phyloP scores from a whole-genome alignment of 2,888 invertebrate species.

The Glaucopsyche alexis region DNA sequence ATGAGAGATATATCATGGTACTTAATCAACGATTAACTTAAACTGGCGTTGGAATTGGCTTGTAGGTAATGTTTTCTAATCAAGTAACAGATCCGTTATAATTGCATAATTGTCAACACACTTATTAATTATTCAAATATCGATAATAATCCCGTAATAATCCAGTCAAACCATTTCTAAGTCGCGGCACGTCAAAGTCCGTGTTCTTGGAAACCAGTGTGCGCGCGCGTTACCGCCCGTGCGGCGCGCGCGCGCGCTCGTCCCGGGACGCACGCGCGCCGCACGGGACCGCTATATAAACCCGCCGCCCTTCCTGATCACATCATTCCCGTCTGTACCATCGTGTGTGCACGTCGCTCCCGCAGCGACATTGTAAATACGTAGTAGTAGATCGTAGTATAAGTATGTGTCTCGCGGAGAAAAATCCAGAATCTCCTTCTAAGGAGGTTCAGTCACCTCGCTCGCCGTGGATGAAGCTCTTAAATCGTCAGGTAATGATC shows the following conservation, averaged over 20 bases:
- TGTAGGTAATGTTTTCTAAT: not conserved
- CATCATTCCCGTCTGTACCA: constrained; percentile 71
- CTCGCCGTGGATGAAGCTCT: constrained; percentile 79
- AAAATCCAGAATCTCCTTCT: constrained; percentile 65
- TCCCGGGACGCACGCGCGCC: constrained; percentile 51
- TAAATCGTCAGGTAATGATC: constrained; percentile 77
- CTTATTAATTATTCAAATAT: constrained; percentile 12
- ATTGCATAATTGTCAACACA: constrained; percentile 6
- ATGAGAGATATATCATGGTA: too few species aligned
- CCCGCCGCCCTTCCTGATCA: constrained; percentile 68
- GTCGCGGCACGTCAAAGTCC: constrained; percentile 71
- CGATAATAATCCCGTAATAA: constrained; percentile 18
- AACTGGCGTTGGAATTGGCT: too few species aligned
- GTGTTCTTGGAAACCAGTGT: constrained; percentile 69
- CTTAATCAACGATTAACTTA: too few species aligned
- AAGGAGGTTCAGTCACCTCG: constrained; percentile 70
- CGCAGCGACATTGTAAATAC: constrained; percentile 66
- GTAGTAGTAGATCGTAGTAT: constrained; percentile 63
- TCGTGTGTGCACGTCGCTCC: constrained; percentile 64
- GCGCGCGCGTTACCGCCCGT: constrained; percentile 71
- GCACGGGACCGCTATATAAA: constrained; percentile 62
- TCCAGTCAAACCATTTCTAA: constrained; percentile 40
- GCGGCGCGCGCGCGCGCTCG: constrained; percentile 60
- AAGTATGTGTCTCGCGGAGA: constrained; percentile 80
- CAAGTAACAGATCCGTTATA: not conserved